Conservation (phyloP, 1,140 invertebrate genomes). For the Pectinophora gossypiella region DNA sequence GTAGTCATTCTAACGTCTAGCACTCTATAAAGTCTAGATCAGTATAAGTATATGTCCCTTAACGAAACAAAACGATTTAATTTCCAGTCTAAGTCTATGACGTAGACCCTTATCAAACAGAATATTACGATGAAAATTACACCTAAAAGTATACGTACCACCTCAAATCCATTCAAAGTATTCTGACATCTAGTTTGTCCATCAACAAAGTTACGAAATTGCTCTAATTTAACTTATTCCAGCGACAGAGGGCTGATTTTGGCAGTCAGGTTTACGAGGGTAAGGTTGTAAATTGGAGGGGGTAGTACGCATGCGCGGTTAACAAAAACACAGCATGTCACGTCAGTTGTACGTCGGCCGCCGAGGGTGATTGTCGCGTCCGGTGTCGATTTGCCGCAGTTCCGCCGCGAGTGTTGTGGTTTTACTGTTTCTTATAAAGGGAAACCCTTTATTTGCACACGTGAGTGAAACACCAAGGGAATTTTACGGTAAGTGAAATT, state of each 20-base stretch:
- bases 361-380: conserved; percentile 7
- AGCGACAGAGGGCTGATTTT: not conserved
- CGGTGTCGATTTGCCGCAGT: not conserved
- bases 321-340: conserved; percentile 34
- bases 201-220: not conserved
- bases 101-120: too few species aligned
- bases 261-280: not conserved
- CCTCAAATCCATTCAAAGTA: not conserved
- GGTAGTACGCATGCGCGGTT: conserved; percentile 27
- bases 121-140: too few species aligned
- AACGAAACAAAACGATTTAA: too few species aligned
- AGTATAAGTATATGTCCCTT: too few species aligned
- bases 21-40: too few species aligned
- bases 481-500: conserved; percentile 16
- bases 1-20: too few species aligned
- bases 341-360: conserved; percentile 31
- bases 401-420: conserved; percentile 13
- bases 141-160: not conserved
- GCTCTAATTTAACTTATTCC: not conserved
- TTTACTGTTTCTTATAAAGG: conserved; percentile 5
- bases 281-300: not conserved
- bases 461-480: conserved; percentile 5
- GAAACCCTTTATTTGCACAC: conserved; percentile 5
- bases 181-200: not conserved
- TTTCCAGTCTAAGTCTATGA: too few species aligned